Evolutionary conservation across 1,140 invertebrate species (phyloP).

Genomic region (Reticulitermes speratus): DNA sequence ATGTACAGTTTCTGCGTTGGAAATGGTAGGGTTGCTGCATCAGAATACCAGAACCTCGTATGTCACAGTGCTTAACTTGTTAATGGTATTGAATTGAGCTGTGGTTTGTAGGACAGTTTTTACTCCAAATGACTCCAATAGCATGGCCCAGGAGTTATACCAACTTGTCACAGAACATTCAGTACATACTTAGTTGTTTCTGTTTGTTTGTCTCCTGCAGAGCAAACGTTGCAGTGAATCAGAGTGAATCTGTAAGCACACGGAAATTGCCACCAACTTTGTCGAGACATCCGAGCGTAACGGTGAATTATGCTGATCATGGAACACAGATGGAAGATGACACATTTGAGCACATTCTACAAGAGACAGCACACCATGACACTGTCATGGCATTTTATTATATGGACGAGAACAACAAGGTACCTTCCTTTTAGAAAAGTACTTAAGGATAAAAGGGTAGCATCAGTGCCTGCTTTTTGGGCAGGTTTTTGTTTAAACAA

Average conservation of each 20-base stretch:
- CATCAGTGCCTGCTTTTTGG: background rate
- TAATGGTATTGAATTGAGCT: no score
- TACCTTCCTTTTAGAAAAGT: slow-evolving; percentile 38
- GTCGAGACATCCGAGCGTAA: slow-evolving; percentile 19
- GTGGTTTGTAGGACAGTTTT: no score
- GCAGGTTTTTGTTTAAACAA: background rate
- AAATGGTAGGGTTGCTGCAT: no score
- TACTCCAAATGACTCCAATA: no score
- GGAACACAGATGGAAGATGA: slow-evolving; percentile 56
- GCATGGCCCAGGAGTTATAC: no score
- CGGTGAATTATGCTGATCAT: background rate
- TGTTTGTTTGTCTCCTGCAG: no score
- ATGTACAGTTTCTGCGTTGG: no score
- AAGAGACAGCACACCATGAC: slow-evolving; percentile 80
- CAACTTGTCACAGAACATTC: no score
- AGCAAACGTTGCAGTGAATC: background rate
- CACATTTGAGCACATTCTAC: slow-evolving; percentile 83
- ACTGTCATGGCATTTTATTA: slow-evolving; percentile 89
- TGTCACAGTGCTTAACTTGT: no score
- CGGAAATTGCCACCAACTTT: background rate
- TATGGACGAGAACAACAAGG: slow-evolving; percentile 80
- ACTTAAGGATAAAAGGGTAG: background rate
- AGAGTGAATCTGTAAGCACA: background rate
- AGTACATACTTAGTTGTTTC: no score
- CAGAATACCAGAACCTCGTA: no score